Base-by-base conservation (phyloP, 2,113 vertebrate genomes). In the Riparia riparia region DNA sequence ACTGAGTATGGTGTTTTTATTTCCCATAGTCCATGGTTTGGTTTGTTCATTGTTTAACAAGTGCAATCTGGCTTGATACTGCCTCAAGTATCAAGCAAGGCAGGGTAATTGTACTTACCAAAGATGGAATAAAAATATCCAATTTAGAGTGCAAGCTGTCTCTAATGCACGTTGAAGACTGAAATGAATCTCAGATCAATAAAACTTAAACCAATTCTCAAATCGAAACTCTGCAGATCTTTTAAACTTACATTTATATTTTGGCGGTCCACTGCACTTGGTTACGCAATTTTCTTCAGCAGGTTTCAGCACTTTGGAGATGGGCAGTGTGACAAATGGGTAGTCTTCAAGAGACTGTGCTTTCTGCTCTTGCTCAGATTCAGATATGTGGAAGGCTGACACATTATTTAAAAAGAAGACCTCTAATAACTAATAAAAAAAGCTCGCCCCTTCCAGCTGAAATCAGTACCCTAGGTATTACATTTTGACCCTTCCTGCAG, bases 261-360 rank as follows among this genome's bases (percentile, higher is more conserved):
- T 86, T 50, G 17, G 44, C 5, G 37, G 63, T 44, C 58, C 57
- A 60, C 9, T 42, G 44, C 44, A 56, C 49, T 22, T 29, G 49
- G 49, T 60, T 76, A 50, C 14, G 51, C 1, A 5, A 72, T 42
- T 37, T 51, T 64, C 61, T 72, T 32, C 5, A 80, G n/a, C 29
- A 77, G 14, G 17, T 76, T 91, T 77, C 50, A 86, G 72, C 53
- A 57, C n/a, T 58, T 71, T 32, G 44, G 44, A 88, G 61, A 68
- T 12, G 12, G 45, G 44, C 70, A 19, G 5, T 5, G 24, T 50
- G 66, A 44, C 10, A 4, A 73, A 84, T 1, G 0, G 0, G 6
- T 74, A 50, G 32, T 53, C 21, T 66, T 28, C 47, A 74, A 53
- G 31, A 82, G 70, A 74, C 0, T 42, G 25, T 54, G 10, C 19